These are phyloP conservation scores for Drosophila mettleri DNA, from an alignment of 2,888 invertebrate genomes.

Conservation along the genomic window DNA sequence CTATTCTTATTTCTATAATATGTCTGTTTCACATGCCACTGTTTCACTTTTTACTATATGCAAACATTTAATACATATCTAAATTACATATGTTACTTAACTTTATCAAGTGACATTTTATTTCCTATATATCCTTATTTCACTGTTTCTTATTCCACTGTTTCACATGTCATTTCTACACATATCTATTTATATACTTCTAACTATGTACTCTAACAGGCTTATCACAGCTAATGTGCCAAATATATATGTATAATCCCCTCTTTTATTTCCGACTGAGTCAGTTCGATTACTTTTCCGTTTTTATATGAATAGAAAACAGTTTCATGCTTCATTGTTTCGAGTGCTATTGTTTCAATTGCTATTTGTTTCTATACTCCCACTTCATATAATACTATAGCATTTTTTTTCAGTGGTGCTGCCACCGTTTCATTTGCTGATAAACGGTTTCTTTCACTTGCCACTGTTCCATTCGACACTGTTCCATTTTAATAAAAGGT, in stretches of 20 bases:
- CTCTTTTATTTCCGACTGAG: no score
- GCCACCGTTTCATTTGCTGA: background rate
- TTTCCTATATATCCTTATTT: background rate
- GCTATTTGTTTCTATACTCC: no score
- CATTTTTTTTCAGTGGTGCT: background rate
- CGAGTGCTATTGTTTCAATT: background rate
- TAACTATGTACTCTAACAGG: background rate
- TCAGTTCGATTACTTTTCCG: background rate
- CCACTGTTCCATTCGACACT: background rate
- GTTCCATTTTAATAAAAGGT: background rate
- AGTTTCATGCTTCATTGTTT: background rate
- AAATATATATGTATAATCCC: background rate
- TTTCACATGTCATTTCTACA: background rate
- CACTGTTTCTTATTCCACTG: background rate
- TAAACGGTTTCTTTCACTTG: background rate
- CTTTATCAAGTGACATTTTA: no score
- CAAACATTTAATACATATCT: background rate
- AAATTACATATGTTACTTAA: no score
- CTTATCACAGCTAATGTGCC: background rate
- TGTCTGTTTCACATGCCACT: background rate
- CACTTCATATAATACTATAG: background rate
- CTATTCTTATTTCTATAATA: background rate
- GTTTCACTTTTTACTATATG: background rate
- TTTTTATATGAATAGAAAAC: no score
- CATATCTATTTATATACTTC: background rate